Percentiles rank a stretch among this genome's conserved stretches.
Conservation (phyloP, 2,113 vertebrate genomes). For the Cnemophilus loriae region DNA sequence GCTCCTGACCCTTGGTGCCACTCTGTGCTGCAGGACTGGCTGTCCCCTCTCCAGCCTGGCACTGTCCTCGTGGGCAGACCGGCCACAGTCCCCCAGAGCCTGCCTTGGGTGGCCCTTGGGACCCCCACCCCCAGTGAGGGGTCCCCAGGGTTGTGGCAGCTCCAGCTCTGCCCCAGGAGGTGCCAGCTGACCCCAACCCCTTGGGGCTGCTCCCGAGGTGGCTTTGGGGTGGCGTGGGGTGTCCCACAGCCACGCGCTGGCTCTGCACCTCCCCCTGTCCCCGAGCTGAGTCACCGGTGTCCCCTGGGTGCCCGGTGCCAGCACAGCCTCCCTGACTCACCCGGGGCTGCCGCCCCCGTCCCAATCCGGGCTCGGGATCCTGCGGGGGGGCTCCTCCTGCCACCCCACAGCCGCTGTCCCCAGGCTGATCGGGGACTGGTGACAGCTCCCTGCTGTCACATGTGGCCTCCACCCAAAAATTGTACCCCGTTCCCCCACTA, state of each 20-base stretch:
- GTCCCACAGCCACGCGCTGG: not conserved
- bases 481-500: accelerated
- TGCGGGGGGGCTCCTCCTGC: not conserved
- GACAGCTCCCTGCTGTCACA: not conserved
- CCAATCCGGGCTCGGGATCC: accelerated
- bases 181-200: not conserved
- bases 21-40: not conserved
- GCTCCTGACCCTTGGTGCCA: not conserved
- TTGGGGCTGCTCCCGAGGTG: no score
- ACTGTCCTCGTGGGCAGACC: not conserved
- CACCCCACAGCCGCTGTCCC: not conserved
- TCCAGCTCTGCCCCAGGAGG: not conserved
- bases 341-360: not conserved
- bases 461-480: not conserved
- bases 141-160: not conserved
- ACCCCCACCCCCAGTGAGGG: accelerated
- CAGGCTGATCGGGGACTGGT: not conserved
- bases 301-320: not conserved
- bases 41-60: not conserved
- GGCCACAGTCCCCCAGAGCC: not conserved
- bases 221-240: not conserved
- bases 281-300: not conserved
- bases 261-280: not conserved
- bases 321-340: not conserved
- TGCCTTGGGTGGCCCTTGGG: not conserved